Conservation (phyloP, 2,888 invertebrate species). For the Itoplectis maculator region DNA sequence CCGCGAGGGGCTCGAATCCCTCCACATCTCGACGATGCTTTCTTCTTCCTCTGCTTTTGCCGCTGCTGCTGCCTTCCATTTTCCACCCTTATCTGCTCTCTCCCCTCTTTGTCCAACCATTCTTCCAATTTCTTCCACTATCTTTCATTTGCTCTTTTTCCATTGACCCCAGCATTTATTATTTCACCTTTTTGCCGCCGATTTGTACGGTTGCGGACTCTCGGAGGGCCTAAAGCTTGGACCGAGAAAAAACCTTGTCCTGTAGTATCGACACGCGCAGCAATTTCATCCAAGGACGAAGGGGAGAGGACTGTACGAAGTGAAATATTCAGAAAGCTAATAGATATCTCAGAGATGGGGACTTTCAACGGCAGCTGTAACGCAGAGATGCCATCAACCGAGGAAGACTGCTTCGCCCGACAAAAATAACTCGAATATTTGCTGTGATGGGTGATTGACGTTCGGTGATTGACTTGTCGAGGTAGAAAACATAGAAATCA, state of each 20-base stretch:
- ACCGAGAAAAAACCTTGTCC: constrained; percentile 28
- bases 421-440: constrained; percentile 11
- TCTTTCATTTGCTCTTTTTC: constrained; percentile 46
- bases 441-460: constrained; percentile 38
- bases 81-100: constrained; percentile 46
- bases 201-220: constrained; percentile 22
- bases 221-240: constrained; percentile 11
- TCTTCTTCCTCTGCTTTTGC: constrained; percentile 27
- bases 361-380: constrained; percentile 8
- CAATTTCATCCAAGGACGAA: neutral
- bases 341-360: constrained; percentile 13
- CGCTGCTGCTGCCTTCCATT: constrained; percentile 35
- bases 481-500: neutral
- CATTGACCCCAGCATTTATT: constrained; percentile 55
- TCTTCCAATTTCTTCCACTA: constrained; percentile 44
- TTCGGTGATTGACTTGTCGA: constrained; percentile 3
- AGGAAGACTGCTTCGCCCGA: constrained; percentile 4
- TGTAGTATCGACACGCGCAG: constrained; percentile 13
- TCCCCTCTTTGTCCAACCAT: constrained; percentile 16
- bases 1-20: constrained; percentile 62
- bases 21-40: constrained; percentile 41
- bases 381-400: constrained; percentile 28
- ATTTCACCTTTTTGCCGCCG: constrained; percentile 43
- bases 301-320: constrained; percentile 18
- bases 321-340: constrained; percentile 37